These are phyloP conservation scores for Cynocephalus volans DNA, from an alignment of 2,113 vertebrate genomes.

Conservation along the genomic window DNA sequence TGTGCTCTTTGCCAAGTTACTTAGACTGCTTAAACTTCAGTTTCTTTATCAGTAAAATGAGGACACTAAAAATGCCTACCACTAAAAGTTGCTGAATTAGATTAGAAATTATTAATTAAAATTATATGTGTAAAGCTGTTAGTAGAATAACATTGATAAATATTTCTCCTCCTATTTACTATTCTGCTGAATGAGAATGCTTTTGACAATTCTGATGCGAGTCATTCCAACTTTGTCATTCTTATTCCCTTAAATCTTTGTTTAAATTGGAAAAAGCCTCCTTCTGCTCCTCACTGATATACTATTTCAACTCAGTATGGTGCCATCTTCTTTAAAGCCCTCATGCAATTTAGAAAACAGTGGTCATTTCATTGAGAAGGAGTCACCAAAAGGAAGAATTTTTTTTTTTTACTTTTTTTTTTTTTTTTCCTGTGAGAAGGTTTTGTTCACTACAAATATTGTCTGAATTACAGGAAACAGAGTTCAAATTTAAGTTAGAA, in stretches of 20 bases:
- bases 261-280: background rate
- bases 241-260: background rate
- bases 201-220: conserved; percentile 1
- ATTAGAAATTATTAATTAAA: conserved; percentile 2
- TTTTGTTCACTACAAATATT: background rate
- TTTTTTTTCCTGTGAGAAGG: no score
- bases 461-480: background rate
- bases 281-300: background rate
- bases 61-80: background rate
- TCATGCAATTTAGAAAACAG: background rate
- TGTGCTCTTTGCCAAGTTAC: background rate
- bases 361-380: background rate
- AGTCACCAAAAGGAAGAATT: background rate
- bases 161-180: background rate
- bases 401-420: background rate
- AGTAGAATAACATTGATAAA: background rate
- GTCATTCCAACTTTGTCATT: background rate
- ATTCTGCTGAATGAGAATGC: background rate
- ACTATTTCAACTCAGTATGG: background rate
- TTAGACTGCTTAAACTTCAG: background rate
- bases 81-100: background rate
- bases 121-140: background rate
- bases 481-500: conserved; percentile 2
- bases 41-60: background rate
- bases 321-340: background rate